These are phyloP conservation scores for Ochropleura plecta DNA, from an alignment of 2,888 invertebrate species.

Conservation along the genomic window DNA sequence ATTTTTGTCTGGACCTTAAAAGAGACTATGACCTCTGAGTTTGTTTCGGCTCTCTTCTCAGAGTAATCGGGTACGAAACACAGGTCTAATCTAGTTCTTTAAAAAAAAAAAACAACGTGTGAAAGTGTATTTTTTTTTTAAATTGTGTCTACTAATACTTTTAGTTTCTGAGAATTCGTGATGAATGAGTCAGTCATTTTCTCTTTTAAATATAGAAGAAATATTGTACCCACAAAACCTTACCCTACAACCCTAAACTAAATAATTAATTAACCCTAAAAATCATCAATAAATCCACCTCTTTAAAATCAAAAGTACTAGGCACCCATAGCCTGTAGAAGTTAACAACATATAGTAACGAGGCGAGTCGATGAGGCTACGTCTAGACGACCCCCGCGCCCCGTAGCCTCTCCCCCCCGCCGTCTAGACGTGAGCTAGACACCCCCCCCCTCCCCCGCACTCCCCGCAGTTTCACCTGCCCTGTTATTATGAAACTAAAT, in stretches of 20 bases:
- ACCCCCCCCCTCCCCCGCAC: conserved; percentile 27
- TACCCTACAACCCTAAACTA: not conserved
- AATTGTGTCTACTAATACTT: too few species aligned
- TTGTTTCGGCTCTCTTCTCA: too few species aligned
- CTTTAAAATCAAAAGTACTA: conserved; percentile 45
- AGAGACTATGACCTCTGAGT: too few species aligned
- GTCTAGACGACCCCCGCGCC: conserved; percentile 48
- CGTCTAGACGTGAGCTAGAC: conserved; percentile 62
- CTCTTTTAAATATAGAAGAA: too few species aligned
- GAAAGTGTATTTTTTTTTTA: too few species aligned
- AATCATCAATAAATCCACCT: not conserved
- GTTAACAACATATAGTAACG: conserved; percentile 47
- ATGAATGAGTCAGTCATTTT: too few species aligned
- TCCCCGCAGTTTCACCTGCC: conserved; percentile 34
- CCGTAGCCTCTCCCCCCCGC: conserved; percentile 14
- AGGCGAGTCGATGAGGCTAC: conserved; percentile 55
- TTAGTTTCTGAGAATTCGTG: too few species aligned
- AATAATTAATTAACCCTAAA: not conserved
- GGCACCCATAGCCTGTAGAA: conserved; percentile 21
- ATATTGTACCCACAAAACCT: too few species aligned
- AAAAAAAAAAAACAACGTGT: too few species aligned
- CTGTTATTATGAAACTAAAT: conserved; percentile 33
- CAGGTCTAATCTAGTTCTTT: too few species aligned
- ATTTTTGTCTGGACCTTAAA: too few species aligned
- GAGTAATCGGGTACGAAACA: too few species aligned